Evolutionary conservation across 92 coral and sea anemone species (phyloP).

Genomic region (Porites divaricata): DNA sequence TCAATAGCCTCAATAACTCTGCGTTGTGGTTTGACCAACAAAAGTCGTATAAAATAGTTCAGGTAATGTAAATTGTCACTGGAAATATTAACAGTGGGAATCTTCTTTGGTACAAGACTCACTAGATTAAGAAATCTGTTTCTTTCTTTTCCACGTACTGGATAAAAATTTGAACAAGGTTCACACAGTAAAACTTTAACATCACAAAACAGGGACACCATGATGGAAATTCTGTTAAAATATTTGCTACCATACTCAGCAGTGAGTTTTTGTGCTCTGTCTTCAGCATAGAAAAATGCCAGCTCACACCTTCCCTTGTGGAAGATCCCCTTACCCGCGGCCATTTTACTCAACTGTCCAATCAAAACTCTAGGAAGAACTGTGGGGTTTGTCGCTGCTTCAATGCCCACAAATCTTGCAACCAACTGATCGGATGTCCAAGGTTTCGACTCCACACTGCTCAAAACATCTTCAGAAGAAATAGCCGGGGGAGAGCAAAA

Average conservation of each 20-base stretch:
- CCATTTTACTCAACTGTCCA: slow-evolving; percentile 76
- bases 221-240: slow-evolving; percentile 87
- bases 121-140: slow-evolving; percentile 69
- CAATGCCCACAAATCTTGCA: slow-evolving; percentile 92
- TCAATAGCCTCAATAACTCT: slow-evolving; percentile 78
- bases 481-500: slow-evolving; percentile 85
- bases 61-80: slow-evolving; percentile 69
- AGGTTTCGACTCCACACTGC: slow-evolving; percentile 45
- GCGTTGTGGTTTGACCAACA: slow-evolving; percentile 83
- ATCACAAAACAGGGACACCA: slow-evolving; percentile 84
- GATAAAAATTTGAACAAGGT: slow-evolving; percentile 81
- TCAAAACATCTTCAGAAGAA: slow-evolving; percentile 79
- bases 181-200: slow-evolving; percentile 74
- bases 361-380: slow-evolving; percentile 75
- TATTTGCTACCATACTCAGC: slow-evolving; percentile 87
- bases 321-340: slow-evolving; percentile 80
- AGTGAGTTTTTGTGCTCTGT: slow-evolving; percentile 82
- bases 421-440: slow-evolving; percentile 77
- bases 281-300: slow-evolving; percentile 81
- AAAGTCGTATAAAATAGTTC: slow-evolving; percentile 83
- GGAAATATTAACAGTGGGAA: slow-evolving; percentile 57
- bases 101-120: slow-evolving; percentile 81
- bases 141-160: slow-evolving; percentile 65
- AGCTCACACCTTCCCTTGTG: slow-evolving; percentile 89
- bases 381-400: slow-evolving; percentile 66